Base-by-base conservation (phyloP, 2,113 vertebrate genomes). In the Pampusana beccarii region DNA sequence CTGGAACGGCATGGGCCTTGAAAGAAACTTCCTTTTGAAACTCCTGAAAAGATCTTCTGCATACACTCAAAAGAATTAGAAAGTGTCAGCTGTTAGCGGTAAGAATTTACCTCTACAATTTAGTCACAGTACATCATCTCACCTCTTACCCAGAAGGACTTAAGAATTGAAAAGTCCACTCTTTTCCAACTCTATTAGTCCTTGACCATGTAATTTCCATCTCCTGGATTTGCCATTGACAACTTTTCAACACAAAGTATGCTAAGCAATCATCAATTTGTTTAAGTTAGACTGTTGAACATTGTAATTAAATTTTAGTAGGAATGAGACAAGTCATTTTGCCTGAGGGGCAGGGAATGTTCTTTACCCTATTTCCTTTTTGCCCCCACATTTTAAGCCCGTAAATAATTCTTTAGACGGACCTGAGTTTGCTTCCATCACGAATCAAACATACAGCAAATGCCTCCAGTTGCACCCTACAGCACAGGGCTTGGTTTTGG, bases 351-450 rank as follows among this genome's bases (percentile, higher is more conserved):
- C 44, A 40, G 29, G 23, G 18, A 56, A 60, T 5, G 14, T 36
- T 67, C 16, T 20, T 50, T 46, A 62, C 13, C 19, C 16, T 2
- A 29, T 53, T n/a, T 34, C 28, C n/a, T 13, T 58, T 60, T n/a
- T 3, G 3, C 3, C 20, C 28, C 15, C 40, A 31, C 2, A 0
- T 57, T 78, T 57, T n/a, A 73, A 81, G 33, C 13, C 12, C 1
- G 3, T 21, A 62, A 60, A 10, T 8, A 6, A 1, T 17, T 56
- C 11, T 65, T 57, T 25, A 40, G 16, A 29, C 44, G 83, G 21
- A 57, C 16, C 20, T 29, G 21, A 64, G 9, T 38, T 72, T 46
- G 40, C 57, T 79, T 72, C 40, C 24, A 21, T 36, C 31, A 8
- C 3, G 2, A 72, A 77, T 24, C 38, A 60, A 51, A 34, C 48